A percentile compares a stretch with the other conserved stretches of the same genome.
phyloP scores from a whole-genome alignment of 2,888 invertebrate genomes.

The Dynastes grantii region DNA sequence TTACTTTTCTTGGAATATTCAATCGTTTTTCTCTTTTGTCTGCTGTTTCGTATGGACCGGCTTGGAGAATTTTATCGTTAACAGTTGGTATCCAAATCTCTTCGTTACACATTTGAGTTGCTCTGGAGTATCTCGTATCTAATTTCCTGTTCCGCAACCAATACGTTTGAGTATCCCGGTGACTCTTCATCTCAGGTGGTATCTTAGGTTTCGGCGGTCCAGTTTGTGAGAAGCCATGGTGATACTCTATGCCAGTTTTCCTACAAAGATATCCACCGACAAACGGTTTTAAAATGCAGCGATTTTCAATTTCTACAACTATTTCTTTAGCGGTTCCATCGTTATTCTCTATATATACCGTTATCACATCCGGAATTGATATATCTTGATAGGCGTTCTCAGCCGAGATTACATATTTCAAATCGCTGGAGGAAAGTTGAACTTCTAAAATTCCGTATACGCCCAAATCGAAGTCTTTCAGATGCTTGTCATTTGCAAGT shows the following conservation, averaged over 20 bases:
- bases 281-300: slow-evolving; percentile 81
- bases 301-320: slow-evolving; percentile 76
- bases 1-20: slow-evolving; percentile 73
- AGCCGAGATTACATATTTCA: slow-evolving; percentile 61
- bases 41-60: slow-evolving; percentile 79
- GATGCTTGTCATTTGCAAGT: slow-evolving; percentile 60
- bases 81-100: slow-evolving; percentile 77
- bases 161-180: slow-evolving; percentile 79
- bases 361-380: slow-evolving; percentile 73
- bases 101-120: slow-evolving; percentile 76
- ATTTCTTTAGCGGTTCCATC: slow-evolving; percentile 70
- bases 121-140: slow-evolving; percentile 74
- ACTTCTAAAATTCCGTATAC: slow-evolving; percentile 61
- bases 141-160: slow-evolving; percentile 72
- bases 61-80: slow-evolving; percentile 76
- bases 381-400: slow-evolving; percentile 64
- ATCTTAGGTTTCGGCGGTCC: slow-evolving; percentile 75
- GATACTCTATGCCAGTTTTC: slow-evolving; percentile 80
- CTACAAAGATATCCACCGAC: slow-evolving; percentile 87
- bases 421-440: slow-evolving; percentile 60
- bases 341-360: slow-evolving; percentile 71
- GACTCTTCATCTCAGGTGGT: slow-evolving; percentile 72
- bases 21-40: slow-evolving; percentile 75
- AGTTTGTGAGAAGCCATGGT: slow-evolving; percentile 90
- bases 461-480: slow-evolving; percentile 61